Percentiles rank a stretch among this genome's conserved stretches.
phyloP scores from a whole-genome alignment of 2,113 vertebrate genomes.

The Saccopteryx bilineata region DNA sequence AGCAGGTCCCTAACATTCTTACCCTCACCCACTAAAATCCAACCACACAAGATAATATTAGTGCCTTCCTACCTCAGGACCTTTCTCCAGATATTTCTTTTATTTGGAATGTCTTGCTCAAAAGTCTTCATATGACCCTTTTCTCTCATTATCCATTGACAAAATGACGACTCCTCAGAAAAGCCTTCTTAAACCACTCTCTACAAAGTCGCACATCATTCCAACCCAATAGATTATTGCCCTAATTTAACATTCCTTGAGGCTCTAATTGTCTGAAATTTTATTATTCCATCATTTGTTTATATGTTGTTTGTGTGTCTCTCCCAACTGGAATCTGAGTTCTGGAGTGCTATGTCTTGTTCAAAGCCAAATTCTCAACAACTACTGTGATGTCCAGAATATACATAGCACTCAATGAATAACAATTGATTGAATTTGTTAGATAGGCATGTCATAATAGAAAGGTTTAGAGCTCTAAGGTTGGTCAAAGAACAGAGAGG shows the following conservation, averaged over 20 bases:
- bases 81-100: background rate
- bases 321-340: background rate
- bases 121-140: background rate
- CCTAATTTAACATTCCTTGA: background rate
- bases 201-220: background rate
- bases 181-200: background rate
- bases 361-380: slow-evolving; percentile 5
- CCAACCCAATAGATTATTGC: background rate
- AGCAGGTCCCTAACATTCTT: background rate
- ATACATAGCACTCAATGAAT: background rate
- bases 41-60: background rate
- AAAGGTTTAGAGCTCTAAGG: background rate
- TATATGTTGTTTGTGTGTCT: background rate
- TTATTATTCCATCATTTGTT: background rate
- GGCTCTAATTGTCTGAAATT: background rate
- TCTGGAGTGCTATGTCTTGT: background rate
- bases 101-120: background rate
- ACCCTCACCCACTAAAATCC: background rate
- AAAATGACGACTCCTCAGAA: background rate
- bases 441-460: background rate
- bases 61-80: background rate
- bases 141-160: background rate
- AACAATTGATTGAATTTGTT: background rate
- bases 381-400: background rate
- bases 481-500: background rate